A percentile compares a stretch with the other conserved stretches of the same genome.
These are phyloP conservation scores for Neolamprologus toae DNA, from an alignment of 2,113 vertebrate genomes.

Conservation along the genomic window DNA sequence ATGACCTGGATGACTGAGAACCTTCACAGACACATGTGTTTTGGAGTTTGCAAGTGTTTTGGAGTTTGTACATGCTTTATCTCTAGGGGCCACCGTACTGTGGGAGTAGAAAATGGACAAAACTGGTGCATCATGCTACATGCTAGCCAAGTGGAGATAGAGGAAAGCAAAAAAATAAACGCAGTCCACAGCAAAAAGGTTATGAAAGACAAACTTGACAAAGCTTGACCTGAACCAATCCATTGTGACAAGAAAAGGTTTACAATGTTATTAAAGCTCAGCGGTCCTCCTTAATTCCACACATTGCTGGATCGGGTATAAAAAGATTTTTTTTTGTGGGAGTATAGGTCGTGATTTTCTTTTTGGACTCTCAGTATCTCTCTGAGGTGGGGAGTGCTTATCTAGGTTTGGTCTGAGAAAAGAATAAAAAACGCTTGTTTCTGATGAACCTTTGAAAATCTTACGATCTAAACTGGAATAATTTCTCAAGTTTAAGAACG, in stretches of 20 bases:
- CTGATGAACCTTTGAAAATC: not conserved
- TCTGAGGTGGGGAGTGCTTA: not conserved
- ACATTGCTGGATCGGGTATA: not conserved
- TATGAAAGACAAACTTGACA: not conserved
- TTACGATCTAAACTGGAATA: not conserved
- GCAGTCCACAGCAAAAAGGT: not conserved
- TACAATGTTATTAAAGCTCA: not conserved
- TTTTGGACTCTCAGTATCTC: not conserved
- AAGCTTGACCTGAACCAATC: not conserved
- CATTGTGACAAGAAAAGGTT: not conserved
- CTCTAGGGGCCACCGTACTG: no score
- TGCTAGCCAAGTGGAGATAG: not conserved
- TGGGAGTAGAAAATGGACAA: not conserved
- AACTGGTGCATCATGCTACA: not conserved
- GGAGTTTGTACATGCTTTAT: no score
- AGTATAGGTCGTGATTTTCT: not conserved
- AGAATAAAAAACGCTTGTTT: not conserved
- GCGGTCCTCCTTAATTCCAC: conserved; percentile 5
- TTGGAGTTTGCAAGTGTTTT: no score
- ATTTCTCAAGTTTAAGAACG: not conserved
- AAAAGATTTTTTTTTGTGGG: not conserved
- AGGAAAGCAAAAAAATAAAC: not conserved
- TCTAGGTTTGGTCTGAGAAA: not conserved
- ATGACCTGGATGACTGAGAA: no score
- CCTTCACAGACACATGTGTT: no score